phyloP scores from a whole-genome alignment of 2,113 vertebrate species.

The Lepus timidus region DNA sequence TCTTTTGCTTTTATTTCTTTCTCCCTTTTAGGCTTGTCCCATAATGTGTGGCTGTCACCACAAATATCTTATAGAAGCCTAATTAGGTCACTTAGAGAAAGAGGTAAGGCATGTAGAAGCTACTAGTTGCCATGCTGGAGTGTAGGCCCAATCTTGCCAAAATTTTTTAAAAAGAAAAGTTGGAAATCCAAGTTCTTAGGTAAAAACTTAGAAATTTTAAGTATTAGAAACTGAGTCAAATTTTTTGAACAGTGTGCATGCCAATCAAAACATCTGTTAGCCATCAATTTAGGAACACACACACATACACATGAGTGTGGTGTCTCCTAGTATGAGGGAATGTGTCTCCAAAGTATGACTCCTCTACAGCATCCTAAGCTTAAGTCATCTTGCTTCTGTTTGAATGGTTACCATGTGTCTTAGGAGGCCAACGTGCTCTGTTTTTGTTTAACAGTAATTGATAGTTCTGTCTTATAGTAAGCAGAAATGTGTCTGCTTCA shows the following conservation, averaged over 20 bases:
- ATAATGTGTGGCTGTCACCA: background rate
- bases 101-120: background rate
- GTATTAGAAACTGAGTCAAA: background rate
- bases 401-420: background rate
- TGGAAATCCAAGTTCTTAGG: background rate
- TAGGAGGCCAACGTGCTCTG: background rate
- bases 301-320: background rate
- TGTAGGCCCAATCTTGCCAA: background rate
- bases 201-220: background rate
- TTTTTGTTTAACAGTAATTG: background rate
- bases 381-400: background rate
- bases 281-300: background rate
- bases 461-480: background rate
- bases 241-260: background rate
- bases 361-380: background rate
- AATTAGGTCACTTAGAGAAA: background rate
- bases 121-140: background rate
- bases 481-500: background rate
- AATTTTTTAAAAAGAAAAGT: background rate
- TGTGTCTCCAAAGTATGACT: background rate
- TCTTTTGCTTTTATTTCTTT: slow-evolving; percentile 18
- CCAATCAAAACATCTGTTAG: background rate
- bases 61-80: background rate
- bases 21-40: background rate
- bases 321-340: background rate